These are phyloP conservation scores for Cygnus olor DNA, from an alignment of 2,797 vertebrate species.

Conservation along the genomic window DNA sequence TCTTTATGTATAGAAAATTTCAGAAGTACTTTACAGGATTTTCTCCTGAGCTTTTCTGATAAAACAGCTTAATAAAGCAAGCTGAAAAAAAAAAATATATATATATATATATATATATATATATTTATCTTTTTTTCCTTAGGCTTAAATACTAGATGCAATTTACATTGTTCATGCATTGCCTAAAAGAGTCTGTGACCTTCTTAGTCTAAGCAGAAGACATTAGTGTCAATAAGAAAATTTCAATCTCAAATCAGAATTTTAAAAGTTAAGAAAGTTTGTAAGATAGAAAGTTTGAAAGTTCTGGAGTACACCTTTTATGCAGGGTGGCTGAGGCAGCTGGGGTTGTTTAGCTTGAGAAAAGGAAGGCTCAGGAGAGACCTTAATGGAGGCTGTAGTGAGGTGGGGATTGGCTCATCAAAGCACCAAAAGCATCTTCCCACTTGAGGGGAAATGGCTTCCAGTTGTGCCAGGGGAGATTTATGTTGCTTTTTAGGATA, in stretches of 20 bases:
- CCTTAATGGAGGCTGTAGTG: too few species aligned
- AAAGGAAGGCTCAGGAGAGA: too few species aligned
- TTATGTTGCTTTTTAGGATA: too few species aligned
- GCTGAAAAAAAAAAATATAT: neutral
- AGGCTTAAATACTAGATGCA: neutral
- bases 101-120: too few species aligned
- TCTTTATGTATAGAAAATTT: neutral
- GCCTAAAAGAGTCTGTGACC: neutral
- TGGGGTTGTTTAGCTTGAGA: too few species aligned
- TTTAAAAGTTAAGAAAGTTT: neutral
- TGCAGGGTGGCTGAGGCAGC: too few species aligned
- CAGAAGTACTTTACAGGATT: neutral
- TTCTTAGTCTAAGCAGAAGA: neutral
- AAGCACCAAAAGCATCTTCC: too few species aligned
- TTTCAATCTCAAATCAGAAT: neutral
- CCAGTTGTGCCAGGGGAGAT: too few species aligned
- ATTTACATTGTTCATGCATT: neutral
- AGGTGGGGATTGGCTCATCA: neutral
- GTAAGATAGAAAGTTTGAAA: neutral
- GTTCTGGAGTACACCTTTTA: too few species aligned
- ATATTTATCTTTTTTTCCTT: too few species aligned
- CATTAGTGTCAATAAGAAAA: neutral
- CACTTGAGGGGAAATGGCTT: too few species aligned
- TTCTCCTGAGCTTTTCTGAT: neutral
- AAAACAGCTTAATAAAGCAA: neutral